Base-by-base conservation (phyloP, 2,888 invertebrate species). In the Drosophila falleni region DNA sequence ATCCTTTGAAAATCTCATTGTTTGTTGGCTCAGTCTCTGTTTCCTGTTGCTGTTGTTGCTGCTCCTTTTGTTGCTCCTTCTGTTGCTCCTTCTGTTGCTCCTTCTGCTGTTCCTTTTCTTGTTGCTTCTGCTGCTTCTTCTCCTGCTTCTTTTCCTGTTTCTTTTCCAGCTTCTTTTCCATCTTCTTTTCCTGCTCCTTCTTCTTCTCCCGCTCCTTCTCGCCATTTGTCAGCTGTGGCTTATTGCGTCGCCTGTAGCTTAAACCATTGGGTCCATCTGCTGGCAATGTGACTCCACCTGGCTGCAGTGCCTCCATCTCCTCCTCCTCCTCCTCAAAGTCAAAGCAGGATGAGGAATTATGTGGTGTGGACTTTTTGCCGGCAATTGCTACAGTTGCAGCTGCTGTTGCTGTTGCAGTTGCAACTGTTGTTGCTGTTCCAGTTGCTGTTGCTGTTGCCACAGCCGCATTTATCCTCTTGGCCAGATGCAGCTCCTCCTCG, bases 251-350 rank as follows among this genome's bases (percentile, higher is more conserved):
- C 13, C 87, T 71, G 11, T 82, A 87, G 67, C 82, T 81, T 0
- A 79, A n/a, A 0, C 74, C 72, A 15, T 84, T 81, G 13, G 64
- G 58, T 1, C 67, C 71, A 26, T 68, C 87, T 0, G 49, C 46
- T 8, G 72, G 51, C 42, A 23, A 0, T 2, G 37, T 1, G 37
- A 13, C 1, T 31, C 29, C 29, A 5, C 41, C 41, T 9, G 58
- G 33, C 39, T 67, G 67, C 41, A 69, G 19, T 10, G 51, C 15
- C 5, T 35, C 31, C 15, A 11, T 29, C 5, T 73, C 65, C 5
- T 72, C 78, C 5, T 96, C 95, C 77, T 96, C 96, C 71, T 96
- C 96, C 55, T 95, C 95, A 90, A 97, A 97, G 91, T 97, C 97
- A 89, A 96, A 97, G 90, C 96, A 96, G 0, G 96, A 95, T 58